Conservation (phyloP, 2,888 invertebrate species). For the Drepanosiphum platanoidis region DNA sequence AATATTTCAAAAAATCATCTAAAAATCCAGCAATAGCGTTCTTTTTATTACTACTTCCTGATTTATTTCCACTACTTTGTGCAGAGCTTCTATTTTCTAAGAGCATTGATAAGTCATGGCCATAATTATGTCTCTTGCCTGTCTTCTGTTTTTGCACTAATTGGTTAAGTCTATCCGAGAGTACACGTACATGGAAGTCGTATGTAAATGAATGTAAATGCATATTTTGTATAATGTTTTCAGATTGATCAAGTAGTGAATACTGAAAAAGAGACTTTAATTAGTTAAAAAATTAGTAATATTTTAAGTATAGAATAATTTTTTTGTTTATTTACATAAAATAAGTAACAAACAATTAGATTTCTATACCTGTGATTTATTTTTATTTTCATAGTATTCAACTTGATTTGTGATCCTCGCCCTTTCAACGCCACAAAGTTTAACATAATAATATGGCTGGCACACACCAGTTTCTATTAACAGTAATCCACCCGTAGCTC, state of each 20-base stretch:
- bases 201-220: conserved; percentile 82
- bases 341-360: background rate
- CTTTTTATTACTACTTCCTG: background rate
- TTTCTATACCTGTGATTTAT: conserved; percentile 65
- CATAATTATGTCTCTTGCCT: background rate
- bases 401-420: conserved; percentile 70
- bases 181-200: conserved; percentile 76
- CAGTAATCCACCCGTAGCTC: conserved; percentile 75
- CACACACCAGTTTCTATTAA: conserved; percentile 75
- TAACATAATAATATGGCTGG: conserved; percentile 79
- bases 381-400: conserved; percentile 66
- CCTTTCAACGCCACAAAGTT: conserved; percentile 76
- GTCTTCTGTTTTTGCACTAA: conserved; percentile 30
- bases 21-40: conserved; percentile 74
- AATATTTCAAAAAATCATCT: conserved; percentile 80
- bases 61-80: conserved; percentile 19
- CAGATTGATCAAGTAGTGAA: conserved; percentile 76
- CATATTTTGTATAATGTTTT: conserved; percentile 77
- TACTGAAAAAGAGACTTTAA: conserved; percentile 40
- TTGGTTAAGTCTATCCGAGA: conserved; percentile 39
- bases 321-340: background rate
- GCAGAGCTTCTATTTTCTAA: conserved; percentile 2
- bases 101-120: background rate
- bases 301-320: no score
- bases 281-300: conserved; percentile 22